Percentiles rank a stretch among this genome's conserved stretches.
Conservation (phyloP, 2,113 vertebrate species). For the Orycteropus afer region DNA sequence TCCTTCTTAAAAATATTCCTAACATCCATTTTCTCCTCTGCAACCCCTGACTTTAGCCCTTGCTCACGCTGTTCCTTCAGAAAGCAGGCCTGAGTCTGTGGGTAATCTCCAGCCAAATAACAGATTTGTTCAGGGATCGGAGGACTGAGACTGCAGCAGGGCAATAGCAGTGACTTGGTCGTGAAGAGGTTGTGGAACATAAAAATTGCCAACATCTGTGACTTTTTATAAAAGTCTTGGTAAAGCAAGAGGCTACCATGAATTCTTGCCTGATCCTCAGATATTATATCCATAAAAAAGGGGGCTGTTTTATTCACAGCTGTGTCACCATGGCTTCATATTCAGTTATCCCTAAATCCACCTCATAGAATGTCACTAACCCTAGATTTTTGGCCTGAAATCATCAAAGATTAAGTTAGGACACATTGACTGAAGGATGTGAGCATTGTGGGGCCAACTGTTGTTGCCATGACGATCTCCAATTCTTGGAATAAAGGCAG, state of each 20-base stretch:
- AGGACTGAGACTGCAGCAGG: background rate
- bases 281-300: background rate
- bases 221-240: background rate
- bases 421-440: background rate
- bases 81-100: background rate
- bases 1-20: too few relatives aligned
- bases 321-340: background rate
- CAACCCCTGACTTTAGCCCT: background rate
- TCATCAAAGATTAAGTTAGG: background rate
- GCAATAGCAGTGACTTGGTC: accelerated
- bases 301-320: background rate
- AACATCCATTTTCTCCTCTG: background rate
- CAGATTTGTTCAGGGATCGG: background rate
- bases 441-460: accelerated
- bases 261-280: background rate
- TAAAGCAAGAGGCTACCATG: background rate
- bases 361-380: background rate
- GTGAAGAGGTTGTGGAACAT: background rate
- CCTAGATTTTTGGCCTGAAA: background rate
- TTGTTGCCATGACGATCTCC: background rate
- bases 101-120: background rate
- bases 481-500: background rate
- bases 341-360: background rate
- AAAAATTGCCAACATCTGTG: background rate
- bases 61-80: background rate